Evolutionary conservation across 1,140 invertebrate species (phyloP).

Genomic region (Platorchestia sp.): DNA sequence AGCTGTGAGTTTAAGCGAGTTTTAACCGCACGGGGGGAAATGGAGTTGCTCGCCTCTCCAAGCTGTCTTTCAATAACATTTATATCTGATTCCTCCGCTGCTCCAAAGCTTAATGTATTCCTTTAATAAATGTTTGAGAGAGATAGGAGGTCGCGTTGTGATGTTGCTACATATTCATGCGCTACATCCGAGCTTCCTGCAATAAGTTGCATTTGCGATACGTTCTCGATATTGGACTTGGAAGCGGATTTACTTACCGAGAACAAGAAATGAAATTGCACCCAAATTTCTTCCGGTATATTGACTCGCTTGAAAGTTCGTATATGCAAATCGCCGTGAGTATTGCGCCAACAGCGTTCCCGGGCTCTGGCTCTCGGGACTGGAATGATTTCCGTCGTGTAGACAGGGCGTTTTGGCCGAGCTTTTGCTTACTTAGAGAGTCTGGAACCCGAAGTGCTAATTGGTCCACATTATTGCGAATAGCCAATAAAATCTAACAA

Average conservation of each 20-base stretch:
- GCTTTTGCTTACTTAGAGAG: neutral
- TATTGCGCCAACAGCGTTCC: neutral
- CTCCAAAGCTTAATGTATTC: slow-evolving; percentile 53
- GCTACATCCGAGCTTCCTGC: neutral
- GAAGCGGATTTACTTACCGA: slow-evolving; percentile 37
- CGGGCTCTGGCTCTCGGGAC: neutral
- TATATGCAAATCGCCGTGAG: slow-evolving; percentile 18
- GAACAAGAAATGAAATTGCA: slow-evolving; percentile 49
- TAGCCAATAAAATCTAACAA: neutral
- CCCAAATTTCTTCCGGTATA: slow-evolving; percentile 37
- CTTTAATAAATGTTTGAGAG: slow-evolving; percentile 53
- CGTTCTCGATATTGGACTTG: slow-evolving; percentile 40
- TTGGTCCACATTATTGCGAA: neutral
- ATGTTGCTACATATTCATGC: slow-evolving; percentile 40
- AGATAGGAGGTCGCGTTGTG: neutral
- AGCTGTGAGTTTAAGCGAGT: slow-evolving; percentile 47
- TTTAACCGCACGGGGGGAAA: slow-evolving; percentile 48
- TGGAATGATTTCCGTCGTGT: neutral
- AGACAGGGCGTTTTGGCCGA: neutral
- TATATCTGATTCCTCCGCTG: slow-evolving; percentile 31
- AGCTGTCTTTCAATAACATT: slow-evolving; percentile 54
- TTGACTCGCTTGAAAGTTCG: slow-evolving; percentile 46
- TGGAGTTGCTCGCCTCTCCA: slow-evolving; percentile 29
- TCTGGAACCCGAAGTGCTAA: neutral
- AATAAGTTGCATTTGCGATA: slow-evolving; percentile 42